Evolutionary conservation across 2,888 invertebrate species (phyloP).

Genomic region (Cartodere bifasciata): DNA sequence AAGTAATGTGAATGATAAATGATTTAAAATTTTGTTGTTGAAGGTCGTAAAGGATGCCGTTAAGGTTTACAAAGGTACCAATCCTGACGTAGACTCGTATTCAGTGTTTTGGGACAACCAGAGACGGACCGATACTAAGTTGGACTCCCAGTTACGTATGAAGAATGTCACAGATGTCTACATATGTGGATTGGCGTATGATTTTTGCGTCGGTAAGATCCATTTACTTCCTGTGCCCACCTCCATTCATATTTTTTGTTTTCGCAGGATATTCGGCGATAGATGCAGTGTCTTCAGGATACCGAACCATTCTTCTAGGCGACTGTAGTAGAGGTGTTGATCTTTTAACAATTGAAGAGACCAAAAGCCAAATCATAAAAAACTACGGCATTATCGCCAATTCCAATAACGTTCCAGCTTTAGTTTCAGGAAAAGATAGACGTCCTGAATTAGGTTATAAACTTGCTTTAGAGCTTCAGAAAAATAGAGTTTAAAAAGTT

Average conservation of each 20-base stretch:
- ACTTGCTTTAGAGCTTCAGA: conserved; percentile 65
- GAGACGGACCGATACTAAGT: conserved; percentile 70
- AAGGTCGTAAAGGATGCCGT: conserved; percentile 60
- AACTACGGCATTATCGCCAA: conserved; percentile 68
- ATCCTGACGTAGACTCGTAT: conserved; percentile 90
- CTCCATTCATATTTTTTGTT: conserved; percentile 9
- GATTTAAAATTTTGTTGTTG: too few relatives aligned
- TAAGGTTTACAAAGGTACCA: conserved; percentile 80
- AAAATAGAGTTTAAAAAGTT: too few relatives aligned
- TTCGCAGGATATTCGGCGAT: conserved; percentile 65
- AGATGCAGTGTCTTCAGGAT: conserved; percentile 76
- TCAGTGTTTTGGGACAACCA: conserved; percentile 97
- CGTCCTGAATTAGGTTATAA: conserved; percentile 78
- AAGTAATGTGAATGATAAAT: conserved; percentile 1
- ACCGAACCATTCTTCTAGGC: conserved; percentile 74
- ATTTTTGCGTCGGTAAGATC: conserved; percentile 74
- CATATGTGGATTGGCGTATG: conserved; percentile 87
- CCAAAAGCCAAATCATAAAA: conserved; percentile 56
- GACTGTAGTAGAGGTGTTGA: conserved; percentile 84
- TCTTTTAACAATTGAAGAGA: conserved; percentile 69
- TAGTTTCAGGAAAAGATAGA: conserved; percentile 77
- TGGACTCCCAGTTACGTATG: conserved; percentile 64
- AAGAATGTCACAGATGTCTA: conserved; percentile 80
- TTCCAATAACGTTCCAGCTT: conserved; percentile 63
- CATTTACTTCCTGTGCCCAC: neutral